phyloP scores from a whole-genome alignment of 2,888 invertebrate species.

The Acleris cristana region DNA sequence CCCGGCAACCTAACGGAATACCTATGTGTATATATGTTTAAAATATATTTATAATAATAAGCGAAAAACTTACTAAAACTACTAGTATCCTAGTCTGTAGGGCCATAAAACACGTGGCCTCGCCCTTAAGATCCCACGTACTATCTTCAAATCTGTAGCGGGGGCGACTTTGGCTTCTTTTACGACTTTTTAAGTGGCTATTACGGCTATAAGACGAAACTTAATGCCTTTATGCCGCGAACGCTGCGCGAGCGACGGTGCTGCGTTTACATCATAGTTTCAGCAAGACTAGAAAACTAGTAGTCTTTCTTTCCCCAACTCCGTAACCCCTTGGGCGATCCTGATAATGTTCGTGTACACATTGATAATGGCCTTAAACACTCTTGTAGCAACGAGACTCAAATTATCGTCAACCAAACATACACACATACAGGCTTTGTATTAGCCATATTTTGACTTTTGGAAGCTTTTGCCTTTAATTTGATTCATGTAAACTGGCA shows the following conservation, averaged over 20 bases:
- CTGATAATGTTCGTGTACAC: too few species aligned
- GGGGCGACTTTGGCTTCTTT: slow-evolving; percentile 64
- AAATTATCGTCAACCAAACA: too few species aligned
- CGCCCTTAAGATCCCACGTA: slow-evolving; percentile 22
- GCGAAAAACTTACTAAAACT: not conserved
- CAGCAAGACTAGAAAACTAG: not conserved
- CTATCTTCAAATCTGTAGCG: slow-evolving; percentile 53
- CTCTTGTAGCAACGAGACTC: too few species aligned
- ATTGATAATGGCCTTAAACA: too few species aligned
- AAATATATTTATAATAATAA: too few species aligned
- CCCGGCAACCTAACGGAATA: too few species aligned
- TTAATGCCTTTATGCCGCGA: slow-evolving; percentile 69
- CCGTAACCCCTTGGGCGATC: too few species aligned
- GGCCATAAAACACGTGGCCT: slow-evolving; percentile 17
- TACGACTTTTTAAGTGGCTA: slow-evolving; percentile 79
- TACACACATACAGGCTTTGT: too few species aligned
- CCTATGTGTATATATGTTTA: too few species aligned
- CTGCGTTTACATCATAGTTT: slow-evolving; percentile 47
- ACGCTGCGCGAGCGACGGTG: slow-evolving; percentile 49
- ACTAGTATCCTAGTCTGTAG: not conserved
- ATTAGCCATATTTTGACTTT: too few species aligned
- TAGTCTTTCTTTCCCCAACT: not conserved
- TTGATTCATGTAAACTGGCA: too few species aligned
- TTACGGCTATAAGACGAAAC: slow-evolving; percentile 65
- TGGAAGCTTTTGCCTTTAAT: too few species aligned